Conservation (phyloP, 2,888 invertebrate species). For the Apeira syringaria region DNA sequence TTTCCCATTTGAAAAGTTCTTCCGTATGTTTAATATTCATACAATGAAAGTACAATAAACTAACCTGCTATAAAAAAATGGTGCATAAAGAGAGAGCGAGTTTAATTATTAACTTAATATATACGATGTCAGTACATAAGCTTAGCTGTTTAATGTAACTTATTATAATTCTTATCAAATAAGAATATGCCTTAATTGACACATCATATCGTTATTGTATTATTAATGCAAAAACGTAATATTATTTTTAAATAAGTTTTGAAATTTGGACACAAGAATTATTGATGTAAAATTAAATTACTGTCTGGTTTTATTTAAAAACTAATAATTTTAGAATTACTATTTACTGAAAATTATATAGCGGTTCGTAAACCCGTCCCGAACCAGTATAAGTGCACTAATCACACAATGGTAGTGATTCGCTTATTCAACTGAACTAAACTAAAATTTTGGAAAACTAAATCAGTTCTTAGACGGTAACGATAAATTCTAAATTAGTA, state of each 20-base stretch:
- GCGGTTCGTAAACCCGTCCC: no score
- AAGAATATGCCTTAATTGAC: conserved; percentile 81
- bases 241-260: conserved; percentile 2
- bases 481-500: no score
- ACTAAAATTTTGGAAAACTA: no score
- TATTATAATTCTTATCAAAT: conserved; percentile 72
- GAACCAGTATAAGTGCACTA: no score
- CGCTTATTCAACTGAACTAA: no score
- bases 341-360: no score
- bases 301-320: no score
- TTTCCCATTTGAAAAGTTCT: conserved; percentile 4
- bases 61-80: conserved; percentile 33
- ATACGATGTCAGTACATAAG: conserved; percentile 43
- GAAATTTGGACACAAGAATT: conserved; percentile 7
- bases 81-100: conserved; percentile 33
- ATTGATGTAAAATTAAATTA: no score
- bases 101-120: conserved; percentile 28
- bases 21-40: conserved; percentile 17
- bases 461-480: no score
- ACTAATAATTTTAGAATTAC: no score
- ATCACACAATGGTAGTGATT: no score
- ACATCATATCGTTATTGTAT: conserved; percentile 81
- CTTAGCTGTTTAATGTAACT: conserved; percentile 51
- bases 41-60: conserved; percentile 37
- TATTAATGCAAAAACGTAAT: conserved; percentile 59